A percentile compares a stretch with the other conserved stretches of the same genome.
Conservation (phyloP, 30 jellyfish, hydroid and myxozoan species). For the Chrysaora quinquecirrha region DNA sequence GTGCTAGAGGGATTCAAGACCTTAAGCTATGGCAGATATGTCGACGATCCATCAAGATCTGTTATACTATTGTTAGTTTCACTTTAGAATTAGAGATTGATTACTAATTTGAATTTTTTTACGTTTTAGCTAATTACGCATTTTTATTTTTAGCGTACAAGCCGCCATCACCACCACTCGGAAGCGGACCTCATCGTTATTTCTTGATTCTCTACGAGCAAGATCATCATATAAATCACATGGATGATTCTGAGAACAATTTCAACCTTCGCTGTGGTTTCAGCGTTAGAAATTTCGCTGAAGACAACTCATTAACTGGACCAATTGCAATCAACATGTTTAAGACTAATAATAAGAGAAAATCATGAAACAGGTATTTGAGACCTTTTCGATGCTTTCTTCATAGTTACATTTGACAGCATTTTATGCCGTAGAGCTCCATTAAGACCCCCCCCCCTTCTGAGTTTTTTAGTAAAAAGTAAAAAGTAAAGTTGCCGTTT, state of each 20-base stretch:
- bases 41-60: no score
- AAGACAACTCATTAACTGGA: constrained; percentile 59
- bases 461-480: no score
- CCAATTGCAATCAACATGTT: constrained; percentile 70
- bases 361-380: not conserved
- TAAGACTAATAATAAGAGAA: constrained; percentile 9
- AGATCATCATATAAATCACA: constrained; percentile 24
- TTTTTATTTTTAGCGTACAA: constrained; percentile 52
- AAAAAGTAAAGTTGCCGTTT: no score
- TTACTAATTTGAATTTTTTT: no score
- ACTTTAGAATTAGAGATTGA: no score
- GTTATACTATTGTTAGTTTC: no score
- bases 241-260: constrained; percentile 71
- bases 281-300: constrained; percentile 64
- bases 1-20: no score
- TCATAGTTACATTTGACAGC: no score
- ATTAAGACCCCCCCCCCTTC: no score
- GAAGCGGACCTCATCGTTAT: constrained; percentile 86
- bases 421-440: no score
- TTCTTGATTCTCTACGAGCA: constrained; percentile 73
- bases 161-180: constrained; percentile 86
- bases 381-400: not conserved
- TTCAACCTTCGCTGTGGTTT: constrained; percentile 64
- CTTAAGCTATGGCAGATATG: no score
- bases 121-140: no score